Evolutionary conservation across 1,140 invertebrate genomes (phyloP), one percentile per base, ranked within the genome.

Genomic region (Arctopsyche grandis): DNA sequence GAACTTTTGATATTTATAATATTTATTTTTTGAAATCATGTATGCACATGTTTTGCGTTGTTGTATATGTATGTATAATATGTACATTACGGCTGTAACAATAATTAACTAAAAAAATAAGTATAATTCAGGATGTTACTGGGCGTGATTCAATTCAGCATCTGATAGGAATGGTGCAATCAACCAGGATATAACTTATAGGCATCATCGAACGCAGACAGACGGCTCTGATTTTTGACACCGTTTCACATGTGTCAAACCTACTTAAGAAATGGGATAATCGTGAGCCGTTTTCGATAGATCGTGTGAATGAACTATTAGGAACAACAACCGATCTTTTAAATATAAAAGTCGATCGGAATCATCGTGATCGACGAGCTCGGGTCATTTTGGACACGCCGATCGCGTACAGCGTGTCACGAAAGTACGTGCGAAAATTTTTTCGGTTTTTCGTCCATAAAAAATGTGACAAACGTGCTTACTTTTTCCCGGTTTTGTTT

Each of bases 291-390:
- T 38, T 38, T 1, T 1, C 21, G 56, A 19, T 60, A 3, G 16
- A 52, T 52, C 48, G 48, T 52, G 48, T 19, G 12, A 16, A 52
- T 60, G 56, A 38, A 38, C 29, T 7, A 38, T 38, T 21, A n/a
- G 7, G 7, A 60, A 60, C 9, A 16, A 60, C 56, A 16, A 56
- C 19, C 52, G 14, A 21, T 60, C n/a, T 21, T 19, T 21, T 60
- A 19, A 19, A 19, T 19, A 52, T 14, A 60, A 60, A 60, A 60
- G 56, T 52, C 48, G 48, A 52, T 52, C 48, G 7, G 7, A 10
- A 60, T 60, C 9, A 60, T 60, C 56, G 56, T 60, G 56, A 60
- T 60, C 56, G 16, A 60, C 48, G 12, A 52, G 16, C 5, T 52
- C 12, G 48, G 12, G 48, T 52, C 16, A n/a, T 52, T 14, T 52